These are phyloP conservation scores for Epinephelus coioides DNA, from an alignment of 2,797 vertebrate species.

Conservation along the genomic window DNA sequence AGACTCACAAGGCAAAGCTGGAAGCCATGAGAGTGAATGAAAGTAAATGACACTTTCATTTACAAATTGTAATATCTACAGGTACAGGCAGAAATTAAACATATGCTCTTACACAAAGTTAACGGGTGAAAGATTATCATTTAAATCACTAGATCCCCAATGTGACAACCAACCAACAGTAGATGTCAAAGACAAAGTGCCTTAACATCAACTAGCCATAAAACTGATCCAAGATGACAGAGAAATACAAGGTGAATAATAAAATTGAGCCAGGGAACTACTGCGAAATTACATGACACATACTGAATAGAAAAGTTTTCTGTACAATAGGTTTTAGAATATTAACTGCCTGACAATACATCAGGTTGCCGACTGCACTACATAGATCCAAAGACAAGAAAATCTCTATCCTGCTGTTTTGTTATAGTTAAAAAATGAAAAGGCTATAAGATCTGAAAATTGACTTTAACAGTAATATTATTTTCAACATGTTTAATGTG, in stretches of 20 bases:
- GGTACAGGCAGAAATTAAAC: neutral
- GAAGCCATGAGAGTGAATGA: neutral
- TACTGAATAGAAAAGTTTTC: neutral
- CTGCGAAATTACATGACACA: too few relatives aligned
- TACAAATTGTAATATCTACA: neutral
- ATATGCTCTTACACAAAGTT: neutral
- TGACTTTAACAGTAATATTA: neutral
- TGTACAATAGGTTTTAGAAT: slow-evolving; percentile 5
- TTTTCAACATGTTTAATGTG: slow-evolving; percentile 15
- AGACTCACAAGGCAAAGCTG: slow-evolving; percentile 3
- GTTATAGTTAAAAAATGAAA: slow-evolving; percentile 23
- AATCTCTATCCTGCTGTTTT: slow-evolving; percentile 33
- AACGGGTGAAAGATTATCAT: neutral
- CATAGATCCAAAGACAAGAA: slow-evolving; percentile 16
- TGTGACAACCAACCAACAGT: neutral
- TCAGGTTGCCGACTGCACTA: slow-evolving; percentile 18
- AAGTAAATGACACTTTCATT: neutral
- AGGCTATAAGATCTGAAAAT: slow-evolving; percentile 1
- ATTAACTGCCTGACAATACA: slow-evolving; percentile 3
- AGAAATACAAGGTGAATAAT: slow-evolving; percentile 10
- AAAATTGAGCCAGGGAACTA: slow-evolving; percentile 5
- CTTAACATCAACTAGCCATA: neutral
- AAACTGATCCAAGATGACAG: slow-evolving; percentile 37
- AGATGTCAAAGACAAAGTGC: neutral
- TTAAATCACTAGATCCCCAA: slow-evolving; percentile 11